Evolutionary conservation across 2,797 vertebrate genomes (phyloP), one percentile per base, ranked within the genome.

Genomic region (Cyprinodon diabolis): DNA sequence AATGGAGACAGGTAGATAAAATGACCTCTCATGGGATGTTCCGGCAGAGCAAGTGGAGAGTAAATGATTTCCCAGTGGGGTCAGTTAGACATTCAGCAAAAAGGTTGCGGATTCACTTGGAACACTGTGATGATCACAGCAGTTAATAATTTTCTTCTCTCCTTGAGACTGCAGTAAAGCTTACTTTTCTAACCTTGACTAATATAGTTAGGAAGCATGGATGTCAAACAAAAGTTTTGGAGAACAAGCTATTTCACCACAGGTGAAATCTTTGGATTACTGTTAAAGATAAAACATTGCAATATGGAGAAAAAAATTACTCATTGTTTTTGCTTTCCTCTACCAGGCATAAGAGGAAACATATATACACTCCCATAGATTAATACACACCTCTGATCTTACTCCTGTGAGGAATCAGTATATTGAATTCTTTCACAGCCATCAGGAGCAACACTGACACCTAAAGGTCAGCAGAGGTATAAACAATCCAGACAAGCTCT

Each of bases 21-120:
- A 93, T 91, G 88, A 91, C 88, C 82, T 77, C 91, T 86, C 91
- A 0, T 45, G 89, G 90, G 90, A 91, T 57, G 68, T 47, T 86
- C 30, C 23, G 77, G 76, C 37, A 35, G 75, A 86, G 86, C 87
- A 66, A 92, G 88, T 71, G 82, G 19, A 56, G 84, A 88, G 91
- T 92, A 75, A 92, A 93, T 91, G 82, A 93, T 94, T 94, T 94
- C 91, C 91, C 91, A 78, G 65, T 60, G 84, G 91, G 87, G 91
- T 87, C 90, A 90, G 91, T 93, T 87, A 92, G 88, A 90, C 85
- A 69, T 88, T 88, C 52, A 55, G 81, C 78, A 75, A 69, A 87
- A 89, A 77, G 79, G 87, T 85, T 82, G 69, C 58, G 71, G 72
- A 80, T 89, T 84, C 77, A 58, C 2, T 45, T 79, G 80, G 75